Evolutionary conservation across 2,888 invertebrate genomes (phyloP), one percentile per base, ranked within the genome.

Genomic region (Sphinx pinastri): DNA sequence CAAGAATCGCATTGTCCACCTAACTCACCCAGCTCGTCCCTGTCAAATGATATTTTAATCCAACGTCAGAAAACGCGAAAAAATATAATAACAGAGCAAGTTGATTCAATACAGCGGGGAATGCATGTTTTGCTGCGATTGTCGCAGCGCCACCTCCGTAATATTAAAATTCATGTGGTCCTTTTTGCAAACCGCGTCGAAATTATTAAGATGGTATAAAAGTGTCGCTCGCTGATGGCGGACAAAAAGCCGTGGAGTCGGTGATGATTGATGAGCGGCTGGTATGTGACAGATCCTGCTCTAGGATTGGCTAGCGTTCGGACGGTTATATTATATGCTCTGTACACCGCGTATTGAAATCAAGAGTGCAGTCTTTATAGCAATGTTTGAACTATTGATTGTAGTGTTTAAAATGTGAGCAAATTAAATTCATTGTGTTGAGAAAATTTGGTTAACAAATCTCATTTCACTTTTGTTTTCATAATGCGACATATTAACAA

Each of bases 161-260:
- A 47, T 63, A 63, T 63, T 63, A 63, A 63, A 60, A 63, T 63
- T 63, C 63, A 63, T 49, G 47, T 47, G 49, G 47, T 47, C 63
- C 63, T 63, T 63, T 63, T 63, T 49, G 63, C 49, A 57, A 19
- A 57, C 57, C 57, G 47, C 47, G 19, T 25, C 49, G 19, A 63
- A 63, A 63, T 63, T 63, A 63, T 63, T 63, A 63, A 63, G 63
- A 63, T 63, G 63, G 63, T 63, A 63, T 63, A 19, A 63, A 63
- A 63, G 45, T 63, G 19, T 19, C 57, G 57, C 25, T 25, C 19
- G 49, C 49, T 47, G 49, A 47, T 47, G 63, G 63, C 47, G 47
- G 13, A 47, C 63, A 63, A 63, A 63, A 63, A 63, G 19, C 47
- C 19, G 47, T 12, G 11, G 47, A 16, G 16, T 16, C 63, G 16